These are phyloP conservation scores for Hoplostethus mediterraneus DNA, from an alignment of 2,797 vertebrate species.

Conservation along the genomic window DNA sequence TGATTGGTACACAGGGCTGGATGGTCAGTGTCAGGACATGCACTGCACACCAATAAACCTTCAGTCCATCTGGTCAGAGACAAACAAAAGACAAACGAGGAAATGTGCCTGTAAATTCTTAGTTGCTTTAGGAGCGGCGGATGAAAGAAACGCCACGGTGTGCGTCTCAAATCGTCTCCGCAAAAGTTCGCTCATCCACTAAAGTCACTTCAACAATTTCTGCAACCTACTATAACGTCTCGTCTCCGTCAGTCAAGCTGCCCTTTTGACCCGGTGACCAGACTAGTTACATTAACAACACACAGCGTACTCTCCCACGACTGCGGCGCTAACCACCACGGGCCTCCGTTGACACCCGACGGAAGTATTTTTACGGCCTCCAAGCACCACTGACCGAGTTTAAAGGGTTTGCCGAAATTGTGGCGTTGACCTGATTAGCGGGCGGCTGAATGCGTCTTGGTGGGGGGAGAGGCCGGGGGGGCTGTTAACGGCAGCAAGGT, in stretches of 20 bases:
- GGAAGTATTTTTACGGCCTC: constrained; percentile 77
- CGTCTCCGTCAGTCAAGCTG: constrained; percentile 27
- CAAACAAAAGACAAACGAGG: constrained; percentile 52
- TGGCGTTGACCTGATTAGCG: constrained; percentile 70
- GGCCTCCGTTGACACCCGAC: constrained; percentile 66
- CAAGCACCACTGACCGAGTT: constrained; percentile 78
- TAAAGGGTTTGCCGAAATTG: constrained; percentile 76
- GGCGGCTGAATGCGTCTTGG: constrained; percentile 59
- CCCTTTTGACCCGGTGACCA: constrained; percentile 71
- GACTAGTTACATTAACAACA: constrained; percentile 67
- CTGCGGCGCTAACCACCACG: constrained; percentile 56
- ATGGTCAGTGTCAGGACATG: constrained; percentile 43
- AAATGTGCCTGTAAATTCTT: constrained; percentile 58
- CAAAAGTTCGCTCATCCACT: no score
- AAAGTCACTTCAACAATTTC: not conserved
- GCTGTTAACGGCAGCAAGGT: constrained; percentile 68
- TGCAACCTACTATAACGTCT: constrained; percentile 16
- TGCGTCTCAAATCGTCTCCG: no score
- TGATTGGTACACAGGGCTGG: constrained; percentile 44
- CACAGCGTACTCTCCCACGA: constrained; percentile 66
- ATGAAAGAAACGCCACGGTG: not conserved
- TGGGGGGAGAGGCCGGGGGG: constrained; percentile 64
- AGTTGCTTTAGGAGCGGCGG: constrained; percentile 41
- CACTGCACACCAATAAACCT: constrained; percentile 64
- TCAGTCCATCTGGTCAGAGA: constrained; percentile 51